These are phyloP conservation scores for Callaeas wilsoni DNA, from an alignment of 2,113 vertebrate genomes.

Conservation along the genomic window DNA sequence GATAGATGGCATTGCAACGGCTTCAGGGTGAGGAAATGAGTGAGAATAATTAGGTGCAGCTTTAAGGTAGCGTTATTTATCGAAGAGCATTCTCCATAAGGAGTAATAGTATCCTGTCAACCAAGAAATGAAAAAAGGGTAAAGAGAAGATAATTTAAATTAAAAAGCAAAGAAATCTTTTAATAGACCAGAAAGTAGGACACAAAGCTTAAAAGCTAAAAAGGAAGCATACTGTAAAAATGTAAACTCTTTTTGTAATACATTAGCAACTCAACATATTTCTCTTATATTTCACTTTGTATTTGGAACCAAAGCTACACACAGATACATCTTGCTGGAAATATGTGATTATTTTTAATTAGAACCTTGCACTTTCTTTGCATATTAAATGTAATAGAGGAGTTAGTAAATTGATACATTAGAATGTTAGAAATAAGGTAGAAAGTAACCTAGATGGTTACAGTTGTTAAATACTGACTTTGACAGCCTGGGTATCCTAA, in stretches of 20 bases:
- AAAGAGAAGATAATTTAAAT: slow-evolving; percentile 1
- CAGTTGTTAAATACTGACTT: background rate
- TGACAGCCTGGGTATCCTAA: background rate
- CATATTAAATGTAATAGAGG: background rate
- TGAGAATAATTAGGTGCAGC: background rate
- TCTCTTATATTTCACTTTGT: background rate
- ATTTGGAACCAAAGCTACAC: background rate
- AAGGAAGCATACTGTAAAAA: background rate
- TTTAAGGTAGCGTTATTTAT: slow-evolving; percentile 1
- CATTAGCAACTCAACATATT: background rate
- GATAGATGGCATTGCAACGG: background rate
- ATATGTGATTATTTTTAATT: background rate
- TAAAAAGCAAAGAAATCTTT: background rate
- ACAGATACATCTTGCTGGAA: background rate
- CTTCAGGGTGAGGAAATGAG: background rate
- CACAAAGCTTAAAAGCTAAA: background rate
- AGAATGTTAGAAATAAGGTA: background rate
- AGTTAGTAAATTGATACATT: background rate
- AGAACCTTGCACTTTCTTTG: background rate
- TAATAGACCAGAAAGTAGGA: background rate
- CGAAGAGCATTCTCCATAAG: background rate
- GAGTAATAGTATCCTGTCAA: background rate
- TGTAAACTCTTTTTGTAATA: background rate
- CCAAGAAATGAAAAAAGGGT: background rate
- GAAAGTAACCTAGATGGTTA: background rate